These are phyloP conservation scores for Luffia ferchaultella DNA, from an alignment of 2,888 invertebrate genomes.

Conservation along the genomic window DNA sequence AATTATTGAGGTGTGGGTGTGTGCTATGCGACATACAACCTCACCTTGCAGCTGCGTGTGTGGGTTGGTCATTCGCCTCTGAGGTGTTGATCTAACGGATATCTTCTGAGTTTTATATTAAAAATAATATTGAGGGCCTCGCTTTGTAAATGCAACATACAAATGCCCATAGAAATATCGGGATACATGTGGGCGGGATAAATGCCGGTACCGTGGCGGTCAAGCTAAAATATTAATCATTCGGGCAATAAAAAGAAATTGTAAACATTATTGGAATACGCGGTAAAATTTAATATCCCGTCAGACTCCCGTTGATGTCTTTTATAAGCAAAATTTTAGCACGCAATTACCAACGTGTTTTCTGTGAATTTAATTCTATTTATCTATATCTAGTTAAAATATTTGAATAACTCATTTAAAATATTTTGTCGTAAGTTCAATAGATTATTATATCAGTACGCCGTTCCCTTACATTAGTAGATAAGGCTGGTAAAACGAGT, in stretches of 20 bases:
- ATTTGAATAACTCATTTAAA: not conserved
- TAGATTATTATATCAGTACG: not conserved
- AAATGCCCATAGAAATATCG: not conserved
- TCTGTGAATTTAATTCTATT: too few relatives aligned
- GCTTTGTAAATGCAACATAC: not conserved
- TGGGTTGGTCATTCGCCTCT: constrained; percentile 26
- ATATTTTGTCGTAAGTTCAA: not conserved
- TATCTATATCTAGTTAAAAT: not conserved
- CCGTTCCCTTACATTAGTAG: not conserved
- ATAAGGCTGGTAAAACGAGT: too few relatives aligned
- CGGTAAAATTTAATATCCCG: not conserved
- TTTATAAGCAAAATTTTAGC: not conserved
- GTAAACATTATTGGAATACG: not conserved
- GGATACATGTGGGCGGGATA: not conserved
- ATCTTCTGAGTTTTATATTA: constrained; percentile 31
- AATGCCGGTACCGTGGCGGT: not conserved
- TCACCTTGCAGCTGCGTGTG: constrained; percentile 18
- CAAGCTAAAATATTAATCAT: not conserved
- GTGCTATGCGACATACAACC: constrained; percentile 12
- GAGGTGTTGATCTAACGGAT: constrained; percentile 59
- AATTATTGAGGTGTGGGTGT: constrained; percentile 35
- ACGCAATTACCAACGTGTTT: too few relatives aligned
- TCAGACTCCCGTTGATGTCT: not conserved
- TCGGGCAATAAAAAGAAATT: not conserved
- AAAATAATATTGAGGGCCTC: not conserved